Evolutionary conservation across 2,797 vertebrate genomes (phyloP).

Genomic region (Pteropus rufus): DNA sequence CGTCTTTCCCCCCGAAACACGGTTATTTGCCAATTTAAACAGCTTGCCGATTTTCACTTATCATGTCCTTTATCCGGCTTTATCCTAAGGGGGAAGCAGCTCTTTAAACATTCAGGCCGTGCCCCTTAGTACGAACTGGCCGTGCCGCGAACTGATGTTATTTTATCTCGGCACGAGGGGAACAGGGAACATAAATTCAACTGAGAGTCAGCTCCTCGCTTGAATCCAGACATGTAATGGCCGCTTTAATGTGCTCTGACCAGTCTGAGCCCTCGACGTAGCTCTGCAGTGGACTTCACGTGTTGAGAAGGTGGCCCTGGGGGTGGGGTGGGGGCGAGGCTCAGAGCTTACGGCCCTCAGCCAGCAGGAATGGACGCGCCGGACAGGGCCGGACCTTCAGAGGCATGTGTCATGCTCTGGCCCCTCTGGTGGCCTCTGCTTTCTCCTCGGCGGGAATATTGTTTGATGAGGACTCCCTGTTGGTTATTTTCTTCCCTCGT

Average conservation of each 20-base stretch:
- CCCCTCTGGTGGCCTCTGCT: neutral
- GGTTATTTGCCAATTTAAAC: neutral
- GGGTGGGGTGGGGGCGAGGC: accelerated
- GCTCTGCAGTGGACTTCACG: neutral
- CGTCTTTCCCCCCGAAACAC: too few relatives aligned
- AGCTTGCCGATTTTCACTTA: neutral
- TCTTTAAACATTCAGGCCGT: neutral
- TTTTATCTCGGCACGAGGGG: neutral
- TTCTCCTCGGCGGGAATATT: neutral
- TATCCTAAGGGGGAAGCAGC: neutral
- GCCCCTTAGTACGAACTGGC: neutral
- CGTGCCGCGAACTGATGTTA: neutral
- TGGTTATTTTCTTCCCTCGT: neutral
- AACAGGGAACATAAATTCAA: neutral
- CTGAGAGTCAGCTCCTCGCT: neutral
- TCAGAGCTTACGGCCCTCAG: neutral
- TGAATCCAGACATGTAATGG: neutral
- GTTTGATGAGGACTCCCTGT: neutral
- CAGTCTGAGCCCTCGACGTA: too few relatives aligned
- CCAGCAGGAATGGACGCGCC: too few relatives aligned
- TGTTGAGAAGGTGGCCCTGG: neutral
- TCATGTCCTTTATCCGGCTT: neutral
- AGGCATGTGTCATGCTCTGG: neutral
- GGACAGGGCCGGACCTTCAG: neutral
- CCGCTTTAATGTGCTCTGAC: neutral